These are phyloP conservation scores for Picus viridis DNA, from an alignment of 2,797 vertebrate genomes.

Conservation along the genomic window DNA sequence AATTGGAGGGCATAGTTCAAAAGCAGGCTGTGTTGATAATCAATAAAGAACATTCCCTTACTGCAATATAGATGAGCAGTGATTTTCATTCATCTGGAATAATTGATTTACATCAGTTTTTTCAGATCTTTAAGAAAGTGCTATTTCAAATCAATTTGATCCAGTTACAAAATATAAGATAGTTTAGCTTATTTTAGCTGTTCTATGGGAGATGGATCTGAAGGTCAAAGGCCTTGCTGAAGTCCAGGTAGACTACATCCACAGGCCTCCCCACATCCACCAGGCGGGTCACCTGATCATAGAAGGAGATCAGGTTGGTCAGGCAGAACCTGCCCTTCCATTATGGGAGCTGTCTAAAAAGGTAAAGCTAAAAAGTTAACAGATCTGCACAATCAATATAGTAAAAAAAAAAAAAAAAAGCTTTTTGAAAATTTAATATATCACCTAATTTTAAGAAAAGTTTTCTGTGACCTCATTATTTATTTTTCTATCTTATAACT, in stretches of 20 bases:
- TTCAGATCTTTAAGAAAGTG: constrained; percentile 47
- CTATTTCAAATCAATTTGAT: constrained; percentile 63
- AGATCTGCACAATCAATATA: background rate
- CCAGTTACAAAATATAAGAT: constrained; percentile 37
- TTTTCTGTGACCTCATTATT: background rate
- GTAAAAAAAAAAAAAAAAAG: background rate
- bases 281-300: too few relatives aligned
- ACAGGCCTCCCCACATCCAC: too few relatives aligned
- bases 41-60: constrained; percentile 25
- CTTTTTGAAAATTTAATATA: background rate
- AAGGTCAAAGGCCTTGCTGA: background rate
- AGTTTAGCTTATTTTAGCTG: constrained; percentile 54
- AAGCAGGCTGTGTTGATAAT: background rate
- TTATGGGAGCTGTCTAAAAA: background rate
- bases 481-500: background rate
- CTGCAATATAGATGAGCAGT: constrained; percentile 16
- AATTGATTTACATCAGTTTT: constrained; percentile 59
- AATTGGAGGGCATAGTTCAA: background rate
- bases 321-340: too few relatives aligned
- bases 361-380: background rate
- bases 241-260: too few relatives aligned
- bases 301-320: too few relatives aligned
- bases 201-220: constrained; percentile 6
- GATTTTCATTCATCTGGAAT: constrained; percentile 58
- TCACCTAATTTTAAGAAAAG: background rate